A percentile compares a stretch with the other conserved stretches of the same genome.
These are phyloP conservation scores for Amphipoea oculea DNA, from an alignment of 2,888 invertebrate genomes.

Conservation along the genomic window DNA sequence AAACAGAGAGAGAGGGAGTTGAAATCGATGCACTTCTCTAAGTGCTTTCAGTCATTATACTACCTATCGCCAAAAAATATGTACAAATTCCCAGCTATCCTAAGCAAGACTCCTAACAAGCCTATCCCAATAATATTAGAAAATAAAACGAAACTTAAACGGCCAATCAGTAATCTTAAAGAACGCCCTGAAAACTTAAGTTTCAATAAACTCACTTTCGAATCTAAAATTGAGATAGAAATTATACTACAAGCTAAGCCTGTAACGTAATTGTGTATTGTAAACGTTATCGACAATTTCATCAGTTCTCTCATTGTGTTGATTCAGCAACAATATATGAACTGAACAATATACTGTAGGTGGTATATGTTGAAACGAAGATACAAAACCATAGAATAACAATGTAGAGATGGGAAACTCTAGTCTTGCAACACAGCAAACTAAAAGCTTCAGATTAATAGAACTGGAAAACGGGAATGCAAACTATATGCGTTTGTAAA, in stretches of 20 bases:
- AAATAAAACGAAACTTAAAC: background rate
- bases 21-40: background rate
- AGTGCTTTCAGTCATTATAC: background rate
- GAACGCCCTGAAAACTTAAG: background rate
- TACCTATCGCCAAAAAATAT: background rate
- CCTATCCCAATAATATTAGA: background rate
- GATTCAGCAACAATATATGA: conserved; percentile 44
- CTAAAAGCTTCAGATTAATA: background rate
- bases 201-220: conserved; percentile 19
- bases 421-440: background rate
- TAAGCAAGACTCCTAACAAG: background rate
- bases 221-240: conserved; percentile 14
- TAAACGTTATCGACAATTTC: conserved; percentile 53
- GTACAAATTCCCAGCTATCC: background rate
- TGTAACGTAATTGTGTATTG: conserved; percentile 50
- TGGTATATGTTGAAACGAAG: conserved; percentile 34
- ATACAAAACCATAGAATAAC: conserved; percentile 18
- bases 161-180: background rate
- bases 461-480: background rate
- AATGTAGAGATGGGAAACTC: background rate
- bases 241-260: conserved; percentile 4
- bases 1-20: background rate
- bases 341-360: conserved; percentile 46
- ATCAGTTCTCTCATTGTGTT: conserved; percentile 55
- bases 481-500: background rate